Evolutionary conservation across 2,888 invertebrate species (phyloP).

Genomic region (Drosophila borealis): DNA sequence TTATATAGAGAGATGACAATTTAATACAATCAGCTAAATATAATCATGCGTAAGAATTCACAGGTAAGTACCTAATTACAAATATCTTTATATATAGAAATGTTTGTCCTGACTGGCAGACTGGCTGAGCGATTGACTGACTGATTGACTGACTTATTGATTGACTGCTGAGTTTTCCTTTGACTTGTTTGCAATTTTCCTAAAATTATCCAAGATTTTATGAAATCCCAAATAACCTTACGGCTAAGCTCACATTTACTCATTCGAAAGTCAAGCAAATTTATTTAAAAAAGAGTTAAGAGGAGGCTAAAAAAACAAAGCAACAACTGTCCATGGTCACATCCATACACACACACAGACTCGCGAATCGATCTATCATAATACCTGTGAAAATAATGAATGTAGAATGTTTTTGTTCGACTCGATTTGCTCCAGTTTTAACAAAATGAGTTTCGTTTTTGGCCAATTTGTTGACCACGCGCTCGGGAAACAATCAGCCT

Average conservation of each 20-base stretch:
- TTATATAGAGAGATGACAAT: no score
- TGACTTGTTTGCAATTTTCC: no score
- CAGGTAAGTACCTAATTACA: no score
- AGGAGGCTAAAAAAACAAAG: conserved; percentile 4
- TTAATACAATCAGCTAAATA: no score
- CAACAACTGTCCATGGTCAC: conserved; percentile 12
- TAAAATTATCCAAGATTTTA: no score
- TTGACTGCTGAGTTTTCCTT: no score
- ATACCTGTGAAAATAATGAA: conserved; percentile 29
- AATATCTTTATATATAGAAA: no score
- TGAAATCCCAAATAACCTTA: no score
- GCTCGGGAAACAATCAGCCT: conserved; percentile 28
- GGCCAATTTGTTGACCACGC: conserved; percentile 51
- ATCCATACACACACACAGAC: conserved; percentile 6
- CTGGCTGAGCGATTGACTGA: no score
- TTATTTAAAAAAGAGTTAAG: background rate
- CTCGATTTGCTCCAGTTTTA: conserved; percentile 58
- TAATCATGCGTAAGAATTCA: no score
- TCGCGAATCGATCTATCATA: conserved; percentile 13
- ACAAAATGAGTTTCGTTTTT: conserved; percentile 39
- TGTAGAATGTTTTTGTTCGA: conserved; percentile 43
- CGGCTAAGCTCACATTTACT: background rate
- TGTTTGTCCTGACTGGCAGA: no score
- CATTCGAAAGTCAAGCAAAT: background rate
- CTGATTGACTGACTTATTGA: no score